phyloP scores from a whole-genome alignment of 2,888 invertebrate species.

The Aporophyla lueneburgensis region DNA sequence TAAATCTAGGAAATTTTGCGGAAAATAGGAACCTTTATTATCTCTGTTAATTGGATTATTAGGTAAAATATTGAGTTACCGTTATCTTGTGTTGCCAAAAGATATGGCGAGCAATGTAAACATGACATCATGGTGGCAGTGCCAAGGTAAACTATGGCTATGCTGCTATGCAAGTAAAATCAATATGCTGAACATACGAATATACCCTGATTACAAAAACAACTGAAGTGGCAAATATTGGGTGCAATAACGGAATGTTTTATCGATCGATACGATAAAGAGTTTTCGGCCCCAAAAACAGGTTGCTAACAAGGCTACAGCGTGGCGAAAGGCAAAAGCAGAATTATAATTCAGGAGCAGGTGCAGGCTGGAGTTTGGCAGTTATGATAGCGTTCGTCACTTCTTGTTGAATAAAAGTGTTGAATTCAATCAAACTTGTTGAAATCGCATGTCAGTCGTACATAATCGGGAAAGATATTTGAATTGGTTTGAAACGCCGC shows the following conservation, averaged over 20 bases:
- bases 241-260: constrained; percentile 14
- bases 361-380: background rate
- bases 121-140: background rate
- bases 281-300: constrained; percentile 12
- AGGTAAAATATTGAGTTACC: constrained; percentile 9
- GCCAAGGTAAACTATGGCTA: constrained; percentile 3
- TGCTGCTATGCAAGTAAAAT: background rate
- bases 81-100: constrained; percentile 36
- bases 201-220: background rate
- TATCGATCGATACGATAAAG: constrained; percentile 19
- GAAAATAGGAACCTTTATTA: constrained; percentile 7
- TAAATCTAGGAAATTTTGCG: background rate
- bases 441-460: constrained; percentile 35
- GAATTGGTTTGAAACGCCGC: background rate
- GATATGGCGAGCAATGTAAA: constrained; percentile 23
- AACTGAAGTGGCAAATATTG: background rate
- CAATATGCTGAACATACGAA: background rate
- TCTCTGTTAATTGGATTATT: constrained; percentile 7
- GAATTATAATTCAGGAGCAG: constrained; percentile 23
- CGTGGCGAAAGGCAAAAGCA: constrained; percentile 21
- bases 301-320: constrained; percentile 17
- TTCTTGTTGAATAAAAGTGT: constrained; percentile 36
- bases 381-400: constrained; percentile 5
- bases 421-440: constrained; percentile 37
- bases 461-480: constrained; percentile 16